phyloP scores from a whole-genome alignment of 2,113 vertebrate genomes.

The pig (Sus scrofa) region T2T-Sscrofa CM000812.6:14956501-14957000 shows the following conservation, averaged over 20 bases:
- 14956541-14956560: neutral
- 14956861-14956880: no score
- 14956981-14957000: neutral
- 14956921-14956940: no score
- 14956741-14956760: neutral
- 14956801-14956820: neutral
- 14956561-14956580: rapidly evolving
- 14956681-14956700: neutral
- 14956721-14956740: neutral
- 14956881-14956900: no score
- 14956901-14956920: no score
- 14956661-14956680: neutral
- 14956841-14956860: neutral
- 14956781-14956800: neutral
- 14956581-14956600: neutral
- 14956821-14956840: neutral
- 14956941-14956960: no score
- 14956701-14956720: slow-evolving; percentile 19
- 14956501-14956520: neutral
- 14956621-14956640: no score
- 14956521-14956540: neutral
- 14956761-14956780: neutral
- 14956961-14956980: no score
- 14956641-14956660: neutral
- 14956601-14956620: neutral